These are phyloP conservation scores for Scatophagus argus DNA, from an alignment of 2,113 vertebrate species.

Conservation along the genomic window DNA sequence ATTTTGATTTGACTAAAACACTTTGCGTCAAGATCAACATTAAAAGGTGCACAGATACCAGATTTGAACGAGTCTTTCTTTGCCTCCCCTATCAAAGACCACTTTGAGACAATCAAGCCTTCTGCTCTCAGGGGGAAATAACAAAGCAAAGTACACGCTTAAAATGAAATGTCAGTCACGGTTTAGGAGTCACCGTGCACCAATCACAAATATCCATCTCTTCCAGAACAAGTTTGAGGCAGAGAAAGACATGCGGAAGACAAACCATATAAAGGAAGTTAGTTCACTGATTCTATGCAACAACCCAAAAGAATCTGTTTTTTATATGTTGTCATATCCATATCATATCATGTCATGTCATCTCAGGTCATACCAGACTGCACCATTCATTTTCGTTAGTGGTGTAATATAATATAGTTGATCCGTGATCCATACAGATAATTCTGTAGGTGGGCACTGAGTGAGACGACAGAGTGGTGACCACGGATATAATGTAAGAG, in stretches of 20 bases:
- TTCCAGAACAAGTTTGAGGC: constrained; percentile 23
- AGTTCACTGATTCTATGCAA: neutral
- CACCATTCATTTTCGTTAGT: no score
- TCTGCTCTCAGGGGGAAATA: constrained; percentile 46
- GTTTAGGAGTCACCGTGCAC: constrained; percentile 60
- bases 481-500: no score
- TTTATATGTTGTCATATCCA: constrained; percentile 16
- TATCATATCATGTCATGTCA: no score
- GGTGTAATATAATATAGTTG: no score
- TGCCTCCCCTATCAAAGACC: constrained; percentile 30
- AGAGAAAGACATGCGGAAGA: constrained; percentile 11
- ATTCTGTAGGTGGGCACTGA: no score
- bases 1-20: neutral
- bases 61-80: neutral
- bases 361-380: no score
- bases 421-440: no score
- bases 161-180: constrained; percentile 78
- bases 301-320: constrained; percentile 2
- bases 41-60: neutral
- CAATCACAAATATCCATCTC: constrained; percentile 55
- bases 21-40: neutral
- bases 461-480: no score
- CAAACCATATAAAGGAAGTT: neutral
- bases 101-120: constrained; percentile 66
- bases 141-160: constrained; percentile 56